Evolutionary conservation across 2,797 vertebrate genomes (phyloP), one percentile per base, ranked within the genome.

Genomic region (Squalus acanthias): DNA sequence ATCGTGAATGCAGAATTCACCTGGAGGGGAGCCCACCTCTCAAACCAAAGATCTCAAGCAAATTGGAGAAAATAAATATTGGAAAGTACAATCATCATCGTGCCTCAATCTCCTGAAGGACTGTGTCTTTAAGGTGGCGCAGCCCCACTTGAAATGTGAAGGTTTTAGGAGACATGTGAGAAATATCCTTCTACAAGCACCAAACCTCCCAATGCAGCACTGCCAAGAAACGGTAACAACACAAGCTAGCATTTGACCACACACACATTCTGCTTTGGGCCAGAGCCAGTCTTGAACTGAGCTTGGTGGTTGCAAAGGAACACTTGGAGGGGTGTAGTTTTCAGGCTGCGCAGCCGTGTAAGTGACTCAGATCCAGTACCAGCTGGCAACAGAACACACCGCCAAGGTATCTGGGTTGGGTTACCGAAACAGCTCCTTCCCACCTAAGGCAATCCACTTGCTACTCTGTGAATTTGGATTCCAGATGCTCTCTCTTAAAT

Each of bases 211-310:
- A 39, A 60, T 33, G 29, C 94, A 57, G 74, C 15, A 33, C 26
- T 76, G 94, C 94, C 70, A 95, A 95, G 94, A 95, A 95, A n/a
- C 50, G 33, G 53, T 33, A 95, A 76, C 69, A 76, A 57, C 69
- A 60, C 24, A 74, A 29, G 29, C 57, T 76, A 57, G 70, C 13
- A 74, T 74, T 24, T 95, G 94, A 76, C 94, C 94, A 95, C 94
- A 95, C 94, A 95, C 94, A 53, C 70, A 95, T 76, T 76, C 70
- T 53, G 0, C 50, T 53, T 60, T 72, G 69, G 94, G 94, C 20
- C 39, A 0, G n/a, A 69, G 70, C 69, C 69, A 76, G 29, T 15
- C 39, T 76, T 72, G 94, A 53, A 74, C 4, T 95, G 70, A 74
- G 50, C 15, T 15, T 22, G 70, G 50, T 33, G 4, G 5, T 74